Conservation (phyloP, 2,888 invertebrate species). For the Sthenelais limicola region DNA sequence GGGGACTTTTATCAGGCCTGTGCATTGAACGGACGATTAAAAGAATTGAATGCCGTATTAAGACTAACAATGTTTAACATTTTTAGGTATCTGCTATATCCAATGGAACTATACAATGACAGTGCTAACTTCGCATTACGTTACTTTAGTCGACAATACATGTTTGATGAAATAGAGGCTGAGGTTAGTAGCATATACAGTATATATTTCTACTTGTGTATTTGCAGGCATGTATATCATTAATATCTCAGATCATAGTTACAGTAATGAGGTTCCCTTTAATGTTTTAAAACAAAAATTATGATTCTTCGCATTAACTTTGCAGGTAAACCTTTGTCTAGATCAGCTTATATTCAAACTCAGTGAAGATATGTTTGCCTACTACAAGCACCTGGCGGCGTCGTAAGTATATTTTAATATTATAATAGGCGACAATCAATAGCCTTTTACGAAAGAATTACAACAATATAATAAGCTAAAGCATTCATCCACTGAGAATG, state of each 20-base stretch:
- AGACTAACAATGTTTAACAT: too few species aligned
- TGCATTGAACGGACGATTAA: too few species aligned
- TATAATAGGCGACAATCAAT: too few species aligned
- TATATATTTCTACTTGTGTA: not conserved
- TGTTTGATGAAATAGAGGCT: conserved; percentile 98
- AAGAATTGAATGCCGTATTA: too few species aligned
- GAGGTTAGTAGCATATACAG: conserved; percentile 81
- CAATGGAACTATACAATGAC: conserved; percentile 96
- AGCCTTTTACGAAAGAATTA: too few species aligned
- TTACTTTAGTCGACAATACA: conserved; percentile 90
- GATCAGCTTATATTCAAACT: conserved; percentile 98
- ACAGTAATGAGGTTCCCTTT: not conserved
- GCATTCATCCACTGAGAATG: too few species aligned
- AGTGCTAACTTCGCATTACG: conserved; percentile 95
- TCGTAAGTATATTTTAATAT: conserved; percentile 76
- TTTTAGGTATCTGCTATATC: conserved; percentile 89
- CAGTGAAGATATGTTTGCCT: conserved; percentile 95
- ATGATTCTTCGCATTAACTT: not conserved
- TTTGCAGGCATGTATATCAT: not conserved
- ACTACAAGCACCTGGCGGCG: conserved; percentile 95
- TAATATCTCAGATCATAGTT: not conserved
- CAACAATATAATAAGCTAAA: too few species aligned
- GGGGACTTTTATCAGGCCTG: too few species aligned
- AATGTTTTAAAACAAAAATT: not conserved
- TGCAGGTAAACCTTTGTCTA: conserved; percentile 91